A percentile compares a stretch with the other conserved stretches of the same genome.
Evolutionary conservation across 2,113 vertebrate genomes (phyloP).

Genomic region (Platichthys stellatus): DNA sequence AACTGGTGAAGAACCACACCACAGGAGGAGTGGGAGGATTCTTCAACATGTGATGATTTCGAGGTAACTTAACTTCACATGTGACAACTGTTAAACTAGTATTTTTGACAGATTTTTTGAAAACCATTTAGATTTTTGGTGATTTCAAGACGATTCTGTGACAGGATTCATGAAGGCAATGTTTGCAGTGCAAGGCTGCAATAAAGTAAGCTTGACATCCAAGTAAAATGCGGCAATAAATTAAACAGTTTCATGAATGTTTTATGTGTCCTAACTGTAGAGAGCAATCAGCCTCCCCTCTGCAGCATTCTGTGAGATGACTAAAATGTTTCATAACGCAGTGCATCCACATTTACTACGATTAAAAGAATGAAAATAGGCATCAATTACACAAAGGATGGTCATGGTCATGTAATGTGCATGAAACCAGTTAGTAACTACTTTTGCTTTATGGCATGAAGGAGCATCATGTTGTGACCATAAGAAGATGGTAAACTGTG

Average conservation of each 20-base stretch:
- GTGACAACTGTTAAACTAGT: not conserved
- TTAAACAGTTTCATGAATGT: constrained; percentile 10
- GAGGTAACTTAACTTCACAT: not conserved
- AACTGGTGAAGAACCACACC: constrained; percentile 16
- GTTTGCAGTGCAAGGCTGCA: constrained; percentile 14
- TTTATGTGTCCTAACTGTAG: not conserved
- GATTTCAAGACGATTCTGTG: constrained; percentile 38
- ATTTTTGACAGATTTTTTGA: not conserved
- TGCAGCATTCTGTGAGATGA: not conserved
- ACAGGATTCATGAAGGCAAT: not conserved
- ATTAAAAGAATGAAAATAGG: not conserved
- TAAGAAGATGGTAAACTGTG: not conserved
- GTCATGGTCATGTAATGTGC: not conserved
- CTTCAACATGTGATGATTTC: constrained; percentile 3
- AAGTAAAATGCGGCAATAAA: constrained; percentile 34
- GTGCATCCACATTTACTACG: not conserved
- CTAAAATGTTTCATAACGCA: constrained; percentile 6
- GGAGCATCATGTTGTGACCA: not conserved
- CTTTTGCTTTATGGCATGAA: not conserved
- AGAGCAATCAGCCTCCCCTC: constrained; percentile 12
- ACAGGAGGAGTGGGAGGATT: constrained; percentile 30
- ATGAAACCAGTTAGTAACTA: not conserved
- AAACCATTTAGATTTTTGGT: not conserved
- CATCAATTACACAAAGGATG: not conserved
- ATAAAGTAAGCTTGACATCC: constrained; percentile 30